A percentile compares a stretch with the other conserved stretches of the same genome.
These are phyloP conservation scores for Hetaerina americana DNA, from an alignment of 1,140 invertebrate species.

Conservation along the genomic window DNA sequence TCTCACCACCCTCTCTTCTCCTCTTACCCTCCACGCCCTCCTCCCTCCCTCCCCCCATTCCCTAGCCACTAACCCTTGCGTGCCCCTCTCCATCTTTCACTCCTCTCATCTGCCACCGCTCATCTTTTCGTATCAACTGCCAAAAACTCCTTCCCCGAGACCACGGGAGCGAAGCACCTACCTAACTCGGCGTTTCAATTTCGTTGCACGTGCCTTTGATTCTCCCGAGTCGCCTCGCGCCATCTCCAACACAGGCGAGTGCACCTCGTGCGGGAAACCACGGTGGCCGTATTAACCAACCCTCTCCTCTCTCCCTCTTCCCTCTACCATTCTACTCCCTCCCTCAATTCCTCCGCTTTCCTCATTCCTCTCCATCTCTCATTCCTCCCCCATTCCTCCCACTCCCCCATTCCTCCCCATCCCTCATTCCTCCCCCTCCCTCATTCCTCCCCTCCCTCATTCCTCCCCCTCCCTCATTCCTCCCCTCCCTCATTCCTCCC, in stretches of 20 bases:
- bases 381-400: neutral
- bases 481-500: neutral
- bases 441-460: neutral
- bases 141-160: too few relatives aligned
- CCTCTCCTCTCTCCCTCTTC: neutral
- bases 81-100: neutral
- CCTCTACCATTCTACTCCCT: neutral
- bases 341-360: neutral
- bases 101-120: too few relatives aligned
- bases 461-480: neutral
- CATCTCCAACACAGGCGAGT: too few relatives aligned
- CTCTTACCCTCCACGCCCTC: too few relatives aligned
- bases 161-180: too few relatives aligned
- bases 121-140: too few relatives aligned
- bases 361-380: neutral
- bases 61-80: neutral
- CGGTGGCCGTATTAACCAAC: too few relatives aligned
- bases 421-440: neutral
- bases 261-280: too few relatives aligned
- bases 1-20: too few relatives aligned
- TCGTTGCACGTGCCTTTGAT: too few relatives aligned
- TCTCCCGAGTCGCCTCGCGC: too few relatives aligned
- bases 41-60: neutral
- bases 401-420: neutral
- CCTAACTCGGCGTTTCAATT: too few relatives aligned